Conservation (phyloP, 2,113 vertebrate species). For the Pangasianodon hypophthalmus region DNA sequence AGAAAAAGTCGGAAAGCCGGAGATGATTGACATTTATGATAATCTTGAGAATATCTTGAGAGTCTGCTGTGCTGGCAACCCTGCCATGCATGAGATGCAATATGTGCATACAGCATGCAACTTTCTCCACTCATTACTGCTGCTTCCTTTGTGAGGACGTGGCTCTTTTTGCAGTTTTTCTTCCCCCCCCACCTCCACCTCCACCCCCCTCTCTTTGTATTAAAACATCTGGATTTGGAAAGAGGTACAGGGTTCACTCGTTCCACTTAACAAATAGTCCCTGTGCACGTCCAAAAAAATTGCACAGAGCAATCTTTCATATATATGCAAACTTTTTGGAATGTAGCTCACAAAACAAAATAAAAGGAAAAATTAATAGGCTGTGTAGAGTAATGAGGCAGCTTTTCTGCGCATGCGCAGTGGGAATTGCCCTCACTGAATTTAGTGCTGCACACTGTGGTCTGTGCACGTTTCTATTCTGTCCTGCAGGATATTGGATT, state of each 20-base stretch:
- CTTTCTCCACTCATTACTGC: not conserved
- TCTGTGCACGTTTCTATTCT: not conserved
- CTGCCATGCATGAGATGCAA: not conserved
- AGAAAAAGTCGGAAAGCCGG: not conserved
- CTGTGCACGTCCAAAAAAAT: not conserved
- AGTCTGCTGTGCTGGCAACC: not conserved
- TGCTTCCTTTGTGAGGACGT: slow-evolving; percentile 44
- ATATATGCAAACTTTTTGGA: not conserved
- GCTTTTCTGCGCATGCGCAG: not conserved
- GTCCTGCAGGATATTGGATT: not conserved
- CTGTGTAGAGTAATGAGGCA: not conserved
- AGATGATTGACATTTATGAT: slow-evolving; percentile 1
- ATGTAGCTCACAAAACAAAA: too few species aligned
- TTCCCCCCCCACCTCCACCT: not conserved
- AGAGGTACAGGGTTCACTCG: not conserved
- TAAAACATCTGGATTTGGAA: slow-evolving; percentile 28
- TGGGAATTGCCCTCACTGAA: not conserved
- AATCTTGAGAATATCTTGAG: not conserved
- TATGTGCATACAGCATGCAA: slow-evolving; percentile 22
- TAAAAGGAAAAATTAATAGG: not conserved
- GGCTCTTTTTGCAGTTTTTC: slow-evolving; percentile 32
- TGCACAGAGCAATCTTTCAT: not conserved
- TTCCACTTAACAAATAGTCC: not conserved
- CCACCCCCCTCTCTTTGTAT: not conserved
- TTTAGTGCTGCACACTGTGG: not conserved